Base-by-base conservation (phyloP, 2,888 invertebrate species). In the Synanthedon vespiformis region DNA sequence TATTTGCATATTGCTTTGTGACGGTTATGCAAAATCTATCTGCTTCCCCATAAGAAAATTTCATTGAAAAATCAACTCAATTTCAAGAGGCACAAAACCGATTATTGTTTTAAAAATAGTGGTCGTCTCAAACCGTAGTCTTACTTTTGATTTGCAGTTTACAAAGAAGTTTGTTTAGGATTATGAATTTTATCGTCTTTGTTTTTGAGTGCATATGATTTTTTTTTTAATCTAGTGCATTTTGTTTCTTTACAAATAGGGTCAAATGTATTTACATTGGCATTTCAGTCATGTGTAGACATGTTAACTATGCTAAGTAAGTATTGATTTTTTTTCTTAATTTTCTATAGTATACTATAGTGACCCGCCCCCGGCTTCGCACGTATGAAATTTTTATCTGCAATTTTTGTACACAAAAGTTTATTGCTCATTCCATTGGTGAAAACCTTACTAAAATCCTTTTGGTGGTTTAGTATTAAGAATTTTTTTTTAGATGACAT, bases 1-100 rank as follows among this genome's bases (percentile, higher is more conserved):
- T 63, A 72, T 72, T 72, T 72, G 67, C 72, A 72, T 72, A 68
- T 61, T 53, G 49, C 54, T 54, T 54, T 52, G 52, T 54, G 54
- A 55, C 53, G 49, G 40, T 40, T 11, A 18, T 8, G 22, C 52
- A 49, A 55, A 22, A 40, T 44, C 2, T 27, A 13, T 16, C 40
- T 53, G 48, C 16, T 14, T 12, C 16, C 16, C 13, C 22, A 18
- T 16, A 48, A 48, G 14, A 44, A 12, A 44, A 13, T 13, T 44
- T 44, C 13, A 2, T 6, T 3, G 6, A n/a, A 44, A 44, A 13
- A 13, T 44, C 4, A 8, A 44, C 12, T 14, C 2, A 13, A 13
- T 44, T 11, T 44, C 14, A 14, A n/a, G 13, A 44, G 44, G 0
- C 1, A 11, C 1, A 44, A 44, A 44, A 44, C 6, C 11, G 44